Conservation (phyloP, 2,888 invertebrate species). For the Polyploca ridens region DNA sequence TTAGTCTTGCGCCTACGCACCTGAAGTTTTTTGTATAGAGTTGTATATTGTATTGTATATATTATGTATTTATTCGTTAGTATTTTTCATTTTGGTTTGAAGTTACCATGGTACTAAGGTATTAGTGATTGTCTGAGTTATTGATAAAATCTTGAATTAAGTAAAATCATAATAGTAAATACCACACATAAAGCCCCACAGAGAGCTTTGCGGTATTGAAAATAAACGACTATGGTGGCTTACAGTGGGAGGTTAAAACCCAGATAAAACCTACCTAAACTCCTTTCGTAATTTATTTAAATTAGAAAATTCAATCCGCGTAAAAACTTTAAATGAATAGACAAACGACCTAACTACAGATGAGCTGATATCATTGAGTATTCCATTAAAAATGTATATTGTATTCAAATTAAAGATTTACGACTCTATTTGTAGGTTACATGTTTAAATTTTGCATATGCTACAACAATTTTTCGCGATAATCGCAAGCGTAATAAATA, state of each 20-base stretch:
- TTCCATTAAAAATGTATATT: background rate
- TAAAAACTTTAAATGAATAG: background rate
- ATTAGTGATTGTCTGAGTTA: no score
- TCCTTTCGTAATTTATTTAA: background rate
- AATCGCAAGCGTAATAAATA: background rate
- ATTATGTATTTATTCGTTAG: no score
- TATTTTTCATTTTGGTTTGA: no score
- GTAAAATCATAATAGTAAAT: background rate
- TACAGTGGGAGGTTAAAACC: background rate
- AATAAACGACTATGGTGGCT: constrained; percentile 3
- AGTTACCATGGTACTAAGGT: no score
- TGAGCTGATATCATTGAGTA: background rate
- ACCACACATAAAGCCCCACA: background rate
- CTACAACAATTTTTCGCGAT: background rate
- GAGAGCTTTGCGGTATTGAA: background rate
- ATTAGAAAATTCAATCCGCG: background rate
- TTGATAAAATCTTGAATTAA: no score
- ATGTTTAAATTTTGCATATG: background rate
- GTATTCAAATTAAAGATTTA: background rate
- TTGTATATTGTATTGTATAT: no score
- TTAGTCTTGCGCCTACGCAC: no score
- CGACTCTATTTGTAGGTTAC: background rate
- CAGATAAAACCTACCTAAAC: background rate
- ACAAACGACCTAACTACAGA: background rate
- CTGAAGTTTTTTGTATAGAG: no score